Evolutionary conservation across 2,888 invertebrate species (phyloP).

Genomic region (Aspidapion aeneum): DNA sequence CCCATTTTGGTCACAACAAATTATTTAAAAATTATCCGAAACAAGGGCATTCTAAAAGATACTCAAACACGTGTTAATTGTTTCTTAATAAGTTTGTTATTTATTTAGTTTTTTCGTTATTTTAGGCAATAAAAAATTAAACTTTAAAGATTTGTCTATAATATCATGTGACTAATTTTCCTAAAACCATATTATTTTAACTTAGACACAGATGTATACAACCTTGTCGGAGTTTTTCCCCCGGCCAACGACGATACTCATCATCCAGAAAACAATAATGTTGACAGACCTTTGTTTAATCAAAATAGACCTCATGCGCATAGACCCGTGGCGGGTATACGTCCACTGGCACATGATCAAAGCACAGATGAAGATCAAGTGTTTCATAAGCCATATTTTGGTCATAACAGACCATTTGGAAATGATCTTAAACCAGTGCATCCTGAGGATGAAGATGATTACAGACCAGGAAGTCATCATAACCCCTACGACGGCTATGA

Average conservation of each 20-base stretch:
- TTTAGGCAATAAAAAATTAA: no score
- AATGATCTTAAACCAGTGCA: constrained; percentile 5
- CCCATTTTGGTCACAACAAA: background rate
- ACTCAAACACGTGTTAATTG: no score
- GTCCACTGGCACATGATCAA: background rate
- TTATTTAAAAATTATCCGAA: constrained; percentile 15
- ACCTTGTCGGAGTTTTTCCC: constrained; percentile 47
- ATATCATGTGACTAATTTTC: no score
- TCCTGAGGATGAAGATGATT: constrained; percentile 24
- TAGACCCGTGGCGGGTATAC: background rate
- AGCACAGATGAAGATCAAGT: background rate
- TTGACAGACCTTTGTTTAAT: constrained; percentile 40
- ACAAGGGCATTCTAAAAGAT: constrained; percentile 17
- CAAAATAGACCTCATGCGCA: background rate
- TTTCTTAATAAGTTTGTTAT: no score
- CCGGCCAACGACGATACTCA: constrained; percentile 38
- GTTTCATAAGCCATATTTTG: background rate
- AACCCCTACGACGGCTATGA: constrained; percentile 18
- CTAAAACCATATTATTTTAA: background rate
- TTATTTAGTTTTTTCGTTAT: no score
- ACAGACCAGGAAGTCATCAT: constrained; percentile 14
- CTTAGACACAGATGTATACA: constrained; percentile 42
- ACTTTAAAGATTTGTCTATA: no score
- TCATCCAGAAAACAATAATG: constrained; percentile 43
- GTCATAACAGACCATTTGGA: constrained; percentile 18